These are phyloP conservation scores for Cathartes aura DNA, from an alignment of 2,113 vertebrate genomes.

Conservation along the genomic window DNA sequence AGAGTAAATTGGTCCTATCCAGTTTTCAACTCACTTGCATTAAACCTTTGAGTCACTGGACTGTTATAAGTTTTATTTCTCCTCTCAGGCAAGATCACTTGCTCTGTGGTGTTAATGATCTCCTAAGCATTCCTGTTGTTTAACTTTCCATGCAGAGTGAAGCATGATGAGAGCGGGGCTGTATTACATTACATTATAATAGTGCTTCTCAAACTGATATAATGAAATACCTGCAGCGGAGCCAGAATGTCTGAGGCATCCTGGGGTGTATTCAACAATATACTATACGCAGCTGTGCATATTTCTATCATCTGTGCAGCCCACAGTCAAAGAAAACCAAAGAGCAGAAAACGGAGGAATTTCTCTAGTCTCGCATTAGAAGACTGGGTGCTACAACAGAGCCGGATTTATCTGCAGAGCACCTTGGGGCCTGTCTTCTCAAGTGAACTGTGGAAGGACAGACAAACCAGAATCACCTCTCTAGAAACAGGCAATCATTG, in stretches of 20 bases:
- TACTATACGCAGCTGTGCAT: not conserved
- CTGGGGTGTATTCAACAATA: not conserved
- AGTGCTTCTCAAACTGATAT: not conserved
- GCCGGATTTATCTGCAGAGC: not conserved
- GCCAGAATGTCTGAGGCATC: not conserved
- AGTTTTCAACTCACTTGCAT: not conserved
- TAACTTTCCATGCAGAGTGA: not conserved
- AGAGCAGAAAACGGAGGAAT: not conserved
- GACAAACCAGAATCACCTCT: not conserved
- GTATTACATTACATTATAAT: not conserved
- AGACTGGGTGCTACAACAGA: not conserved
- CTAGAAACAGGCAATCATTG: not conserved
- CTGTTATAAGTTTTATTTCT: not conserved
- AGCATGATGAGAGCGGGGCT: not conserved
- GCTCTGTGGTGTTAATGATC: not conserved
- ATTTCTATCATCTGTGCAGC: not conserved
- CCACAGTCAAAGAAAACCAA: not conserved
- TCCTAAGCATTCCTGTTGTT: not conserved
- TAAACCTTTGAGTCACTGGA: not conserved
- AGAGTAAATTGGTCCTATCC: not conserved
- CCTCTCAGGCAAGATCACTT: not conserved
- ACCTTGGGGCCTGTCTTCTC: not conserved
- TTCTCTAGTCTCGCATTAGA: not conserved
- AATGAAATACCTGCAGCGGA: conserved; percentile 24
- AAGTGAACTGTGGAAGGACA: not conserved